Base-by-base conservation (phyloP, 1,140 invertebrate genomes). In the Drosophila jambulina region DNA sequence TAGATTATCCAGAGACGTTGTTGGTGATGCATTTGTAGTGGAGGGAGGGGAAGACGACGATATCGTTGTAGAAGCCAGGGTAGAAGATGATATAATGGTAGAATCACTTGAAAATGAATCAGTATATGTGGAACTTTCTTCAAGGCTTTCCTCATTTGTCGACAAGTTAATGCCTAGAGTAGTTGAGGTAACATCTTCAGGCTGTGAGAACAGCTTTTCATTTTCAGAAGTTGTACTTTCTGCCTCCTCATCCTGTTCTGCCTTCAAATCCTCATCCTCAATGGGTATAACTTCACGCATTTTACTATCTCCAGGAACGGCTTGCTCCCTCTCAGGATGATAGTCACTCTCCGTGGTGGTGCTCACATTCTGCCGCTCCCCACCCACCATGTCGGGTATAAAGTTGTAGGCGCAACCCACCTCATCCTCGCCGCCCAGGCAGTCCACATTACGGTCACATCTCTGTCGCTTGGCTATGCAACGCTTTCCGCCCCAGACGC, bases 371-470 rank as follows among this genome's bases (percentile, higher is more conserved):
- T 48, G 29, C 23, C 23, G 40, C 60, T 68, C 59, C 32, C 72
- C 63, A 17, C 81, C 80, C 59, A 91, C 81, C 76, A 90, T 75
- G 59, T 93, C 84, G 5, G 90, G 83, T 46, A 91, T 88, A 13
- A 91, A 92, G 63, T 92, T 92, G 46, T 92, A 92, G 56, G 65
- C 53, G 88, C 96, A 97, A 27, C 95, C 93, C 0, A 95, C 79
- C 93, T 97, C 97, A 93, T 97, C 97, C 88, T 97, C 96, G 13
- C 94, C 96, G 34, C 95, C 93, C 34, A 97, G 91, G 77, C 97
- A 97, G 82, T 97, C 95, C 3, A 97, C 94, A 49, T 94, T 93
- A 80, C 94, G 94, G 84, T 97, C 95, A 91, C 96, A 97, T 40
- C 94, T 93, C 57, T 94, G 92, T 65, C 94, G 94, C 46, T 93